These are phyloP conservation scores for Spatula versicolor DNA, from an alignment of 2,797 vertebrate species.

Conservation along the genomic window DNA sequence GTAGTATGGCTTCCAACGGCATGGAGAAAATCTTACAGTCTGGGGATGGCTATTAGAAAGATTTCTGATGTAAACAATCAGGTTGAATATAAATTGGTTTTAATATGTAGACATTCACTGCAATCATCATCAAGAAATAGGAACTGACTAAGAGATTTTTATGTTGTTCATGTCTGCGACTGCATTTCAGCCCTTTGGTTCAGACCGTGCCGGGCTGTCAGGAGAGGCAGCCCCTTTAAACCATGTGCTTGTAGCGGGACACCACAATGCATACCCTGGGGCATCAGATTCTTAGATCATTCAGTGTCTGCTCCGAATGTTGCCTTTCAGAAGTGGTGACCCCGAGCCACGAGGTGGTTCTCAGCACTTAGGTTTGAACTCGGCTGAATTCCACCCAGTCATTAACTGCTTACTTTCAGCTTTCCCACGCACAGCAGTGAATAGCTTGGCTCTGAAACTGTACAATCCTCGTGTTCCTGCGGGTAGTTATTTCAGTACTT, in stretches of 20 bases:
- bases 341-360: background rate
- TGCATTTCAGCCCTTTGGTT: background rate
- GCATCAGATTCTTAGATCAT: background rate
- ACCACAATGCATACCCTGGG: background rate
- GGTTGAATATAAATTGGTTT: background rate
- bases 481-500: background rate
- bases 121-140: background rate
- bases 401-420: background rate
- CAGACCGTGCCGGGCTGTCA: background rate
- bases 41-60: background rate
- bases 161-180: background rate
- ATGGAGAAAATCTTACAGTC: background rate
- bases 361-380: background rate
- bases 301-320: background rate
- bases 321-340: background rate
- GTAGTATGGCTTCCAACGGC: background rate
- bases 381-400: background rate
- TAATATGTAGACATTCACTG: background rate
- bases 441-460: background rate
- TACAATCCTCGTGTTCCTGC: rapidly evolving
- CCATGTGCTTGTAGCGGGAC: background rate
- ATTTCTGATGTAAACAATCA: background rate
- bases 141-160: background rate
- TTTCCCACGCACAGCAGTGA: background rate
- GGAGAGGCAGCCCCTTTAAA: background rate